Evolutionary conservation across 2,888 invertebrate species (phyloP).

Genomic region (Plebejus melissa): DNA sequence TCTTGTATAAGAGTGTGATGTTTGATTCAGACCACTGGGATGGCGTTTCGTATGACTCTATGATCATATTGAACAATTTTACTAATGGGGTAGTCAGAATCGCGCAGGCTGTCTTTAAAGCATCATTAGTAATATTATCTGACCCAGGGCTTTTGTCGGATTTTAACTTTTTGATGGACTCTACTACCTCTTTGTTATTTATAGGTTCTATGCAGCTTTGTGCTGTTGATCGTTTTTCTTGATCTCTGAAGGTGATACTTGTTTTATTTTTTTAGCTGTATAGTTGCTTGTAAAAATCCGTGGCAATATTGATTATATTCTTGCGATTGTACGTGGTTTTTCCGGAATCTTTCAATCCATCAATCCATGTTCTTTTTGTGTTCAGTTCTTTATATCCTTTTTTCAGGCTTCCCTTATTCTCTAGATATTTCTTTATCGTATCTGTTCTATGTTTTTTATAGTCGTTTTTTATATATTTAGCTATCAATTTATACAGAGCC

Average conservation of each 20-base stretch:
- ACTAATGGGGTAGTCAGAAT: conserved; percentile 25
- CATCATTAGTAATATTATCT: conserved; percentile 28
- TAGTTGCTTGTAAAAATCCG: no score
- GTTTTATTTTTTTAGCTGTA: not conserved
- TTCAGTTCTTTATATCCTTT: not conserved
- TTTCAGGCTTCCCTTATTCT: not conserved
- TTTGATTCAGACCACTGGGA: conserved; percentile 33
- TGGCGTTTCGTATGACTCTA: conserved; percentile 14
- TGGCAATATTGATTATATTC: no score
- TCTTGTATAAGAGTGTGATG: conserved; percentile 34
- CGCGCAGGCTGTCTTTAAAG: conserved; percentile 23
- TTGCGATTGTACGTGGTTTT: no score
- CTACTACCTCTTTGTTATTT: conserved; percentile 16
- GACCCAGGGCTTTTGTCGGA: conserved; percentile 31
- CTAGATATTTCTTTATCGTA: no score
- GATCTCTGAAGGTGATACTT: not conserved
- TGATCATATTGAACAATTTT: conserved; percentile 31
- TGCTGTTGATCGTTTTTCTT: not conserved
- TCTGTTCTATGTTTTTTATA: no score
- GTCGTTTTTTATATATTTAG: no score
- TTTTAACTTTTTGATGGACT: conserved; percentile 28
- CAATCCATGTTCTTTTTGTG: no score
- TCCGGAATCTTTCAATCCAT: no score
- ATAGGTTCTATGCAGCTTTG: not conserved
- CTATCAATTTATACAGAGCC: not conserved